Base-by-base conservation (phyloP, 2,113 vertebrate species). In the Dissostichus mawsoni region DNA sequence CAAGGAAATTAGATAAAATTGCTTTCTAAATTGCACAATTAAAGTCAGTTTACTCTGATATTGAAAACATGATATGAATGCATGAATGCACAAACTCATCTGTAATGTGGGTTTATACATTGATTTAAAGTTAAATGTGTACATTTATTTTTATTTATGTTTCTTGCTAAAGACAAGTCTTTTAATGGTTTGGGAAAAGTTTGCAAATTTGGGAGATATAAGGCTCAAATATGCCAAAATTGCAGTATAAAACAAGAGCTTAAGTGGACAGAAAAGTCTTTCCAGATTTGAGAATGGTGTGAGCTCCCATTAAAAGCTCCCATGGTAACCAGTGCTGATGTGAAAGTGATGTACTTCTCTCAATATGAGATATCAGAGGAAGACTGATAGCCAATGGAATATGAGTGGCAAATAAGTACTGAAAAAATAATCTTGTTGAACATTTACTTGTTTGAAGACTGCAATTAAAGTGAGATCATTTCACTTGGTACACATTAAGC, bases 391-490 rank as follows among this genome's bases (percentile, higher is more conserved):
- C 14, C n/a, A 44, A 36, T 3, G 23, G 53, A 47, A 55, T 14
- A 18, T 33, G 2, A 65, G 45, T 53, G 23, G 53, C 8, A 63
- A 63, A 74, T 12, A 69, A 74, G 23, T 41, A 13, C 2, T 36
- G 5, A 36, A 45, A 36, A 52, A 45, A n/a, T 20, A 33, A 56
- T 18, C 14, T 74, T 41, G 52, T 58, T 57, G 8, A 68, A 62
- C 11, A 66, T 45, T 16, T 47, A 72, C 18, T 52, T 53, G 2
- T 33, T 3, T 52, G 20, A n/a, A 11, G 55, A 48, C 33, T 25
- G 52, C 57, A 48, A 51, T 69, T 81, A 69, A 53, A 20, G 33
- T 41, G 11, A 48, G 20, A 53, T 48, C 11, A 59, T 58, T 72
- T 72, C 0, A 51, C 9, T 9, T 6, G 2, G 33, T 55, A 17